Evolutionary conservation across 1,140 invertebrate genomes (phyloP), one percentile per base, ranked within the genome.

Genomic region (Aphelenchoides besseyi): DNA sequence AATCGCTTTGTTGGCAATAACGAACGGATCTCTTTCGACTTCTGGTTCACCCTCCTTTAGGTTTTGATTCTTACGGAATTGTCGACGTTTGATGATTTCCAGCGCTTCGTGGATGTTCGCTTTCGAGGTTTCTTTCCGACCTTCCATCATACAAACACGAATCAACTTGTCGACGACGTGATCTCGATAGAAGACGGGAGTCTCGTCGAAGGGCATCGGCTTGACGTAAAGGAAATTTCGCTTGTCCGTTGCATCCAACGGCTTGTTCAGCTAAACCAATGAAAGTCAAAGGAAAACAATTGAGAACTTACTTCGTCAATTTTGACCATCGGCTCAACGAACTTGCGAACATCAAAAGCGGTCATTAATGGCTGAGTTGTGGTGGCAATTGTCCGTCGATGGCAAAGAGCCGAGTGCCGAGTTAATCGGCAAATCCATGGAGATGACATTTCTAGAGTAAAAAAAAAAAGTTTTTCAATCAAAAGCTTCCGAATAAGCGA

Each of bases 121-220:
- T 1, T 73, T 48, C 2, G 71, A 48, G 5, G 72, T 73, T 35
- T 85, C 81, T 41, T 83, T 83, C 28, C 73, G 62, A 9, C 82
- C 82, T 35, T 78, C 68, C 12, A 70, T 70, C 69, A 80, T 73
- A n/a, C 71, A 74, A 30, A 84, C 74, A 23, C 77, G 76, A 26
- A 83, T 62, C n/a, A 83, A 52, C 54, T 84, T 83, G 68, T 83
- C 82, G 16, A 84, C 64, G 32, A 76, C 74, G 18, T 73, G 74
- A 72, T 82, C 70, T 30, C 81, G 66, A 62, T 82, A 82, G 68
- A 84, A 84, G 18, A 84, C 82, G 5, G 82, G 82, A 3, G 82
- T 73, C 36, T 83, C 54, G 41, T 84, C 81, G 28, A 33, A 54
- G 12, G 74, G 62, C 72, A 84, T 73, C 1, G 80, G 54, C 59